Percentiles rank a stretch among this genome's conserved stretches.
Evolutionary conservation across 2,113 vertebrate genomes (phyloP).

Genomic region (Zapus hudsonius): DNA sequence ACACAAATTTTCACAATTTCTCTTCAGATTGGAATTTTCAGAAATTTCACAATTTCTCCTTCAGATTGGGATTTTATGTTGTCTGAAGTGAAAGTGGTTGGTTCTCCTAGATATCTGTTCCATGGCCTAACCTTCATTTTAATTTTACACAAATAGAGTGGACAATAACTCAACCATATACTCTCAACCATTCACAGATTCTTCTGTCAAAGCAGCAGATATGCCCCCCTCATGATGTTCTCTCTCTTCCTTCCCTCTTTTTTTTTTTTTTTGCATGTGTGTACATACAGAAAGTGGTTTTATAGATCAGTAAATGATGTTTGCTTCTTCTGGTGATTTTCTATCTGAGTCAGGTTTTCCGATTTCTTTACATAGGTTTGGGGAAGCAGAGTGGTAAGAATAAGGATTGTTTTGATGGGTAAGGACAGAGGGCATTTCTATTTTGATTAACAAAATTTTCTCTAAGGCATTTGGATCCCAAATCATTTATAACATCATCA

Average conservation of each 20-base stretch:
- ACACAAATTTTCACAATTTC: constrained; percentile 27
- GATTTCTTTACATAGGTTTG: neutral
- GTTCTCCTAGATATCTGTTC: neutral
- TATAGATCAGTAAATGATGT: neutral
- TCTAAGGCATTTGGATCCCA: neutral
- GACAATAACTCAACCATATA: neutral
- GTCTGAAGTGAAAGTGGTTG: neutral
- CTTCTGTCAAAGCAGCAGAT: neutral
- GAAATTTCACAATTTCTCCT: constrained; percentile 16
- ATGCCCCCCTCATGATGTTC: too few species aligned
- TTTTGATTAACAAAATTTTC: neutral
- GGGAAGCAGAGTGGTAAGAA: neutral
- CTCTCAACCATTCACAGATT: neutral
- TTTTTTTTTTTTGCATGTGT: neutral
- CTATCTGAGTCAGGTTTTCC: neutral
- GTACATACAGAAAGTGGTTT: neutral
- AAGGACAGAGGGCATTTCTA: neutral
- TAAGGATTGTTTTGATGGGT: neutral
- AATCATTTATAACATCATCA: neutral
- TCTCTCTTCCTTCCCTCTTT: neutral
- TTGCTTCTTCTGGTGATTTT: neutral
- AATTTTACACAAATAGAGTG: neutral
- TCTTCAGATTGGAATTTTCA: constrained; percentile 40
- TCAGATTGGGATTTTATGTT: constrained; percentile 25
- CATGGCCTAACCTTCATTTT: neutral